A percentile compares a stretch with the other conserved stretches of the same genome.
Conservation (phyloP, 2,888 invertebrate genomes). For the Conomelus anceps region DNA sequence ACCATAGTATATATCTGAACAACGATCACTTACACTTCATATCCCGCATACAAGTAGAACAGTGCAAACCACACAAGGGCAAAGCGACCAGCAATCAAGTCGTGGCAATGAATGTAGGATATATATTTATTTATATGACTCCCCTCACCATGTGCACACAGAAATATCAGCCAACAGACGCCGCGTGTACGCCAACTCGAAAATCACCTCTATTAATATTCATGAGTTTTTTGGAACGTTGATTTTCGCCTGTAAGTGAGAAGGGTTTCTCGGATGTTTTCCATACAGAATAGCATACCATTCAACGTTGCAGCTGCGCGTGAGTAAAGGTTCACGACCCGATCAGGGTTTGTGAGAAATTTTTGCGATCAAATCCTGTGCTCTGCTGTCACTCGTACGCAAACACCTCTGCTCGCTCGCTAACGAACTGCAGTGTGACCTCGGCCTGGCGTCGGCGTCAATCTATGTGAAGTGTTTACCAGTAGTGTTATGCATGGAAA, state of each 20-base stretch:
- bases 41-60: not conserved
- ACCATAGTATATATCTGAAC: not conserved
- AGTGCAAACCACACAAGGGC: not conserved
- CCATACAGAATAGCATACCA: not conserved
- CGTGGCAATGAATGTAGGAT: not conserved
- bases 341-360: not conserved
- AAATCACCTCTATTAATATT: constrained; percentile 4
- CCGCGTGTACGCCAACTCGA: not conserved
- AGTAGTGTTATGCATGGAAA: not conserved
- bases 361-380: not conserved
- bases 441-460: not conserved
- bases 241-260: not conserved
- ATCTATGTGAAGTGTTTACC: not conserved
- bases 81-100: not conserved
- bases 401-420: not conserved
- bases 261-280: not conserved
- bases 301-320: not conserved
- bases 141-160: too few species aligned
- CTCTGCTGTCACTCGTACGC: not conserved
- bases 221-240: constrained; percentile 6
- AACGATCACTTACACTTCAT: not conserved
- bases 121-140: not conserved
- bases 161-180: not conserved
- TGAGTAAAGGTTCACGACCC: not conserved
- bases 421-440: not conserved